phyloP scores from a whole-genome alignment of 2,797 vertebrate genomes.

The Clangula hyemalis region DNA sequence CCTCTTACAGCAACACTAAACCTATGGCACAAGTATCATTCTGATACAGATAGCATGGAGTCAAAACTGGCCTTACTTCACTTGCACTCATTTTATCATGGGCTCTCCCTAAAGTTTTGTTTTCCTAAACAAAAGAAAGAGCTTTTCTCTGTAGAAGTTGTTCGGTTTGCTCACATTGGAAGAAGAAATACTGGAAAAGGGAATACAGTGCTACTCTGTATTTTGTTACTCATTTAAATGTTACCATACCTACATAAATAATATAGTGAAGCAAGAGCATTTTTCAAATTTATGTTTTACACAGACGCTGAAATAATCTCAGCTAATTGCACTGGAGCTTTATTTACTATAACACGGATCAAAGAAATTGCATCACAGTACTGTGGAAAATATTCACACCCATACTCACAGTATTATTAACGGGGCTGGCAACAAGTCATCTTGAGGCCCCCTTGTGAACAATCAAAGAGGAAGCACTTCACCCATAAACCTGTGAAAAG shows the following conservation, averaged over 20 bases:
- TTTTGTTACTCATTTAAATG: background rate
- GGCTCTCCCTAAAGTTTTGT: background rate
- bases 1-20: background rate
- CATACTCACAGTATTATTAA: background rate
- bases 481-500: background rate
- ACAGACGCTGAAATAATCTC: constrained; percentile 6
- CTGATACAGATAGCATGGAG: background rate
- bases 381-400: constrained; percentile 3
- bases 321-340: constrained; percentile 34
- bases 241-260: constrained; percentile 8
- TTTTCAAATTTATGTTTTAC: constrained; percentile 28
- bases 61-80: background rate
- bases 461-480: background rate
- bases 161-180: background rate
- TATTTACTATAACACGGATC: background rate
- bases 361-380: constrained; percentile 32
- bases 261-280: background rate
- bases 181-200: background rate
- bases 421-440: background rate
- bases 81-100: background rate
- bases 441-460: background rate
- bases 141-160: background rate
- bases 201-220: background rate
- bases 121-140: background rate
- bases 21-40: background rate